These are phyloP conservation scores for Agapornis canus DNA, from an alignment of 2,797 vertebrate species.

Conservation along the genomic window DNA sequence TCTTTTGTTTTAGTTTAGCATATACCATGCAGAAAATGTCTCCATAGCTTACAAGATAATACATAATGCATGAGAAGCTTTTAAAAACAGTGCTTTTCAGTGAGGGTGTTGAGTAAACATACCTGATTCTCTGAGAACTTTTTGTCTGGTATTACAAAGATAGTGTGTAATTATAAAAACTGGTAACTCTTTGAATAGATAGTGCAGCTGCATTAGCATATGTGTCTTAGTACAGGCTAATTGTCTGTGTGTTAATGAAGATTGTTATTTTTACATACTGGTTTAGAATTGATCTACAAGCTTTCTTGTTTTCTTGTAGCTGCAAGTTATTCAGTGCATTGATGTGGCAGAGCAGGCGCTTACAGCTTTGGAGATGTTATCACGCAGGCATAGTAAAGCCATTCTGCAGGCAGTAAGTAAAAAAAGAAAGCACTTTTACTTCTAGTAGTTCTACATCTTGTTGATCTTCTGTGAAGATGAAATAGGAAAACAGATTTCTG, in stretches of 20 bases:
- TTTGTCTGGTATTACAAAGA: not conserved
- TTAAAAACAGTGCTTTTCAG: not conserved
- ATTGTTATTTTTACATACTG: not conserved
- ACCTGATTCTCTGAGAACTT: not conserved
- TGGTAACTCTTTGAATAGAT: not conserved
- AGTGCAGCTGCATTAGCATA: not conserved
- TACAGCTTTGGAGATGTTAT: slow-evolving; percentile 98
- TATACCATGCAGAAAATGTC: not conserved
- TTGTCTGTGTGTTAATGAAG: not conserved
- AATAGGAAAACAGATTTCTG: not conserved
- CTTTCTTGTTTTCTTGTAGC: slow-evolving; percentile 72
- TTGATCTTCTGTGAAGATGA: not conserved
- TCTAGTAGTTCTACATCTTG: not conserved
- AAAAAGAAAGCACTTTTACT: not conserved
- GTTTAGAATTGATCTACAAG: not conserved
- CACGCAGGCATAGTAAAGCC: slow-evolving; percentile 98
- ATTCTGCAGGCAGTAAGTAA: slow-evolving; percentile 96
- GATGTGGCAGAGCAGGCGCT: slow-evolving; percentile 98
- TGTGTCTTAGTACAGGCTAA: not conserved
- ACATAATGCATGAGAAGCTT: not conserved
- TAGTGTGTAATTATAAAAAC: not conserved
- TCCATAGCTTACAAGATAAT: not conserved
- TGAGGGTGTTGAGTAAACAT: not conserved
- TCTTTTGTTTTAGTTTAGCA: not conserved
- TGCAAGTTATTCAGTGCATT: slow-evolving; percentile 99